Evolutionary conservation across 2,797 vertebrate genomes (phyloP).

Genomic region (Sebastes nivosus): DNA sequence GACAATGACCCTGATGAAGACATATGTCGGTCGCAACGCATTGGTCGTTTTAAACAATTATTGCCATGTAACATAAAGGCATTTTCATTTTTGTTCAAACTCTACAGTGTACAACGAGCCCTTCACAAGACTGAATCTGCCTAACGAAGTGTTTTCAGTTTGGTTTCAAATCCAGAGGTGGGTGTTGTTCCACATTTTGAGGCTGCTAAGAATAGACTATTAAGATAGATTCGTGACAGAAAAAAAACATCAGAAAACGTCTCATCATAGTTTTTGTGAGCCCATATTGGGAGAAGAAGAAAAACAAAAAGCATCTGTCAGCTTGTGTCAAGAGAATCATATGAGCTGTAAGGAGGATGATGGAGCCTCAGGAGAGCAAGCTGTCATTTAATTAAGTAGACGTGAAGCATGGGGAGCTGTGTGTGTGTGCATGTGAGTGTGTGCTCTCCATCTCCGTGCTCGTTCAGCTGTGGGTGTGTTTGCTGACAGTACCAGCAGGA

Average conservation of each 20-base stretch:
- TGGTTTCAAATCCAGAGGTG: background rate
- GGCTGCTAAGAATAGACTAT: constrained; percentile 16
- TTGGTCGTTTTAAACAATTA: too few species aligned
- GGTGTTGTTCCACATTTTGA: background rate
- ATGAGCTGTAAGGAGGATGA: constrained; percentile 35
- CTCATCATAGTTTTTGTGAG: constrained; percentile 8
- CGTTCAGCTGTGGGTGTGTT: constrained; percentile 10
- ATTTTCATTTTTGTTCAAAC: too few species aligned
- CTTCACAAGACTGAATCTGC: background rate
- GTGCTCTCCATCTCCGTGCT: background rate
- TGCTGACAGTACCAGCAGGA: constrained; percentile 31
- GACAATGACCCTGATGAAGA: too few species aligned
- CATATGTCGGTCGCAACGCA: too few species aligned
- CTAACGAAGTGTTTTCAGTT: background rate
- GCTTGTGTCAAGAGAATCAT: constrained; percentile 24
- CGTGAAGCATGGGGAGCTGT: constrained; percentile 14
- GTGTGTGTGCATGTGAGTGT: background rate
- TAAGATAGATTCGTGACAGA: background rate
- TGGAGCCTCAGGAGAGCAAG: constrained; percentile 53
- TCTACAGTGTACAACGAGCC: too few species aligned
- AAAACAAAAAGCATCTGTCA: constrained; percentile 12
- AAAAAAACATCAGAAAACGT: constrained; percentile 24
- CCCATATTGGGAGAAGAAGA: constrained; percentile 11
- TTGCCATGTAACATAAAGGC: too few species aligned
- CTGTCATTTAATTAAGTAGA: constrained; percentile 68